These are phyloP conservation scores for Dorcus hopei DNA, from an alignment of 2,888 invertebrate genomes.

Conservation along the genomic window DNA sequence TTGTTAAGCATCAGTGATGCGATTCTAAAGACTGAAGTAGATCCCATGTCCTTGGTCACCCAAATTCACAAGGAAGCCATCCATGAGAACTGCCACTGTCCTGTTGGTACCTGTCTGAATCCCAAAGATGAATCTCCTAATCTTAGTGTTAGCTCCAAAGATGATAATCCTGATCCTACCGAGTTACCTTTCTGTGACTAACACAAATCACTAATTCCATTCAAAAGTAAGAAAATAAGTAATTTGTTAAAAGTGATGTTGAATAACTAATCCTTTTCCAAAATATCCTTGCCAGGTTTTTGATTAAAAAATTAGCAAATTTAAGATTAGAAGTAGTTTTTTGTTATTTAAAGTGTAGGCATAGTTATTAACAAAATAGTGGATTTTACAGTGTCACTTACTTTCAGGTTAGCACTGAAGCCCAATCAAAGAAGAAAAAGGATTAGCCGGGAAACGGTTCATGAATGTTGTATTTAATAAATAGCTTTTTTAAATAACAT, in stretches of 20 bases:
- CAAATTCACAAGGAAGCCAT: conserved; percentile 25
- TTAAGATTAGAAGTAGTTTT: too few species aligned
- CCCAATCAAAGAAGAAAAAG: too few species aligned
- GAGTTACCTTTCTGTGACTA: background rate
- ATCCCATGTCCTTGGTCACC: conserved; percentile 20
- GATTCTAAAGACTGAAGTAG: background rate
- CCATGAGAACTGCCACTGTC: conserved; percentile 34
- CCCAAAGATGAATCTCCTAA: conserved; percentile 26
- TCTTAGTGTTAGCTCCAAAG: background rate
- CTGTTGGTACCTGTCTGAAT: conserved; percentile 34
- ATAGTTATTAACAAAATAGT: too few species aligned
- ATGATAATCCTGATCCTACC: background rate
- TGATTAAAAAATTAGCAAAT: too few species aligned
- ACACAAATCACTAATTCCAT: background rate
- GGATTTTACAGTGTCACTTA: too few species aligned
- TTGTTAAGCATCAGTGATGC: too few species aligned
- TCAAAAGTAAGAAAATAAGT: background rate
- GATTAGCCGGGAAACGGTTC: too few species aligned
- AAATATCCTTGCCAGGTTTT: too few species aligned
- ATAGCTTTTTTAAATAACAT: conserved; percentile 1
- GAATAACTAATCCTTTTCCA: too few species aligned
- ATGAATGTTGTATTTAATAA: background rate
- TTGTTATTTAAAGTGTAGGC: too few species aligned
- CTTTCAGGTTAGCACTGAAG: too few species aligned
- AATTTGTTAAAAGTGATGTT: background rate